Evolutionary conservation across 1,140 invertebrate species (phyloP).

Genomic region (Formica exsecta): DNA sequence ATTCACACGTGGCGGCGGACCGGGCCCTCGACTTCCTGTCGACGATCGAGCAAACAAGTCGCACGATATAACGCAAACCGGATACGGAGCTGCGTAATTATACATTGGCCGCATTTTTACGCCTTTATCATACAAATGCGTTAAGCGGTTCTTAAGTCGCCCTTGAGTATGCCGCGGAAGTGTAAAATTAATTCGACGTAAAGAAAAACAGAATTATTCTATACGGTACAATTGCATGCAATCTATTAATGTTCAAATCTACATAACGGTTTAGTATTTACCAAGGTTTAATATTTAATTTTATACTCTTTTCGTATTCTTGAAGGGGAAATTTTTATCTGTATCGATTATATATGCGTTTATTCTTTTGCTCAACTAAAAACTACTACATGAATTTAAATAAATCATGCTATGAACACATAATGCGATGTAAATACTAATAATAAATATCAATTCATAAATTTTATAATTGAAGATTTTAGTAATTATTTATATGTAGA

Average conservation of each 20-base stretch:
- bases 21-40: constrained; percentile 42
- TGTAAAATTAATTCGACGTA: constrained; percentile 40
- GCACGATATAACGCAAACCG: constrained; percentile 50
- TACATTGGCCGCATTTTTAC: constrained; percentile 11
- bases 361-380: constrained; percentile 36
- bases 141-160: constrained; percentile 22
- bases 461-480: neutral
- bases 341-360: constrained; percentile 25
- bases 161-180: constrained; percentile 17
- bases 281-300: neutral
- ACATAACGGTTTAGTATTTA: neutral
- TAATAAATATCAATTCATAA: constrained; percentile 44
- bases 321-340: neutral
- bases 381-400: constrained; percentile 18
- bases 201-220: constrained; percentile 19
- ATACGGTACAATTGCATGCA: neutral
- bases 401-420: constrained; percentile 20
- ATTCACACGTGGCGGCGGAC: constrained; percentile 39
- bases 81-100: constrained; percentile 41
- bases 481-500: neutral
- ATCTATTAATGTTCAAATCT: neutral
- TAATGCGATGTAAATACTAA: neutral
- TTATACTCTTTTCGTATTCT: too few relatives aligned
- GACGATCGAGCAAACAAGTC: constrained; percentile 29
- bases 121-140: constrained; percentile 22